Evolutionary conservation across 2,797 vertebrate genomes (phyloP).

Genomic region (Pitangus sulphuratus): DNA sequence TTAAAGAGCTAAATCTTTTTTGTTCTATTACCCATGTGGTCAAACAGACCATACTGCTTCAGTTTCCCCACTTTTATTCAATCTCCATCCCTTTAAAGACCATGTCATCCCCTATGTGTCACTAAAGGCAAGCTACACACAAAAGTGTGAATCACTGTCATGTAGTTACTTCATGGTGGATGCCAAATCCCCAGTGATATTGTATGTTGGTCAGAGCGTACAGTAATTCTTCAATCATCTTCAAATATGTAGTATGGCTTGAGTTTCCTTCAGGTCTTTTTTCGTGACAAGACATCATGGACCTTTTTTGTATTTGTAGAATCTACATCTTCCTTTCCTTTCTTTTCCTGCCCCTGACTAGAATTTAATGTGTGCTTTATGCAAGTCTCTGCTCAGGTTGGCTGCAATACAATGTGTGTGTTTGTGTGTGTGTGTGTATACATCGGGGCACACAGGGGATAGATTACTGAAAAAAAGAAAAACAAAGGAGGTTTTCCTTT

Average conservation of each 20-base stretch:
- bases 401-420: background rate
- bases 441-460: background rate
- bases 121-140: background rate
- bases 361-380: background rate
- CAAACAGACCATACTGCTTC: background rate
- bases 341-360: background rate
- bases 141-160: background rate
- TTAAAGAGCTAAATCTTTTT: background rate
- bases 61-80: background rate
- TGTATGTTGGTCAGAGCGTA: background rate
- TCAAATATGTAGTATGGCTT: background rate
- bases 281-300: background rate
- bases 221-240: background rate
- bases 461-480: background rate
- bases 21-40: background rate
- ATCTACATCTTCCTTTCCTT: background rate
- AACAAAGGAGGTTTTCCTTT: background rate
- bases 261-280: background rate
- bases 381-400: background rate
- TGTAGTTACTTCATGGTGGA: background rate
- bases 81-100: background rate
- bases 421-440: background rate
- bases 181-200: background rate
- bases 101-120: fast-evolving
- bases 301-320: background rate